Conservation (phyloP, 2,888 invertebrate species). For the Eilema depressum region DNA sequence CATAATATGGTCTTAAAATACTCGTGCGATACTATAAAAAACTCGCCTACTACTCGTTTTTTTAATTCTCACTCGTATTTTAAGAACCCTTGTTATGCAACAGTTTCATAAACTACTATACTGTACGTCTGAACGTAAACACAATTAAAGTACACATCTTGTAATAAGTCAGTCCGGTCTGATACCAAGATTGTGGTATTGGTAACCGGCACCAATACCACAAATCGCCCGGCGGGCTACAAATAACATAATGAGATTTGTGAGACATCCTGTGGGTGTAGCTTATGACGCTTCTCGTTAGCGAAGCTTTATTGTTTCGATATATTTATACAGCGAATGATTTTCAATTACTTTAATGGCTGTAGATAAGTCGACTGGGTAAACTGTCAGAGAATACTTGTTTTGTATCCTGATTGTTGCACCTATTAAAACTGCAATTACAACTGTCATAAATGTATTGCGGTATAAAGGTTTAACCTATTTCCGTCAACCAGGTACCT, state of each 20-base stretch:
- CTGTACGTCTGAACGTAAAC: conserved; percentile 31
- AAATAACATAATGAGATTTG: conserved; percentile 77
- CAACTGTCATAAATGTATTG: neutral
- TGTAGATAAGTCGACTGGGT: conserved; percentile 23
- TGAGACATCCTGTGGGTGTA: conserved; percentile 66
- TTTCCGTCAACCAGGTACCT: neutral
- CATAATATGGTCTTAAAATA: no score
- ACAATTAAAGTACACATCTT: conserved; percentile 51
- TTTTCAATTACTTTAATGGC: conserved; percentile 44
- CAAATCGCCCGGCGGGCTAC: conserved; percentile 44
- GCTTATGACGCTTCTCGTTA: conserved; percentile 80
- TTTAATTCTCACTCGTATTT: no score
- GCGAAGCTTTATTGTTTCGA: conserved; percentile 75
- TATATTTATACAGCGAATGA: conserved; percentile 43
- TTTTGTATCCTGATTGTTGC: conserved; percentile 4
- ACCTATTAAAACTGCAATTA: conserved; percentile 7
- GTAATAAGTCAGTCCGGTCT: conserved; percentile 48
- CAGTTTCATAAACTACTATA: no score
- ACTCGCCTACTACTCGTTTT: no score
- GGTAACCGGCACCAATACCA: conserved; percentile 51
- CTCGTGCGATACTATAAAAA: no score
- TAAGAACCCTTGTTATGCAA: no score
- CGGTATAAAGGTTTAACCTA: neutral
- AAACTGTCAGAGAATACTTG: conserved; percentile 7
- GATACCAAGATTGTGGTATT: conserved; percentile 34